A percentile compares a stretch with the other conserved stretches of the same genome.
Evolutionary conservation across 2,797 vertebrate species (phyloP).

Genomic region (Cottoperca gobio): DNA sequence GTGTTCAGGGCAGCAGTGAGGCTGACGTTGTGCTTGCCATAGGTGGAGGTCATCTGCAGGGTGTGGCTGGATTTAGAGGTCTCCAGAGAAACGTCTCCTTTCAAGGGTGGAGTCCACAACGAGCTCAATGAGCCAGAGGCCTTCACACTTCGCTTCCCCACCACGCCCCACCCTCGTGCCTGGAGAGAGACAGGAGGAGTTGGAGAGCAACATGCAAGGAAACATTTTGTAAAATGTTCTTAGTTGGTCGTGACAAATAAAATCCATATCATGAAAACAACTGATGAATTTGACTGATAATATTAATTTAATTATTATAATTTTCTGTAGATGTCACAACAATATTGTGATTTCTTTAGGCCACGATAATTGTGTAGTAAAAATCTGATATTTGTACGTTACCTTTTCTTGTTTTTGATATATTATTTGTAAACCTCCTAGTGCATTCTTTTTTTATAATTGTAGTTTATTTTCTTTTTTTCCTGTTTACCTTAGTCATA

Average conservation of each 20-base stretch:
- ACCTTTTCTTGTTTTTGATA: too few species aligned
- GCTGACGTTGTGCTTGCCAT: slow-evolving; percentile 83
- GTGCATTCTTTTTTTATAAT: too few species aligned
- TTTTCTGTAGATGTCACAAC: too few species aligned
- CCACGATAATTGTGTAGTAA: too few species aligned
- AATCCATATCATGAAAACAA: neutral
- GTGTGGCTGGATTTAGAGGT: slow-evolving; percentile 77
- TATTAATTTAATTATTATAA: too few species aligned
- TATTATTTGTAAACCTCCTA: too few species aligned
- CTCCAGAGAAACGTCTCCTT: slow-evolving; percentile 84
- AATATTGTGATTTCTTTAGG: too few species aligned
- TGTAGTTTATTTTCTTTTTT: too few species aligned
- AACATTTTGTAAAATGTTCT: neutral
- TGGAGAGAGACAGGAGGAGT: slow-evolving; percentile 29
- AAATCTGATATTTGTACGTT: too few species aligned
- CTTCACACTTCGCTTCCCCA: slow-evolving; percentile 77
- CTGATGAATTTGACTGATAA: too few species aligned
- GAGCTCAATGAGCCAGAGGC: slow-evolving; percentile 82
- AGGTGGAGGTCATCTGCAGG: slow-evolving; percentile 83
- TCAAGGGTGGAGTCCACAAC: slow-evolving; percentile 84
- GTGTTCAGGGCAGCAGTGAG: slow-evolving; percentile 80
- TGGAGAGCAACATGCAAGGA: neutral
- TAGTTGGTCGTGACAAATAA: neutral
- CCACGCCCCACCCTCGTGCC: slow-evolving; percentile 72
- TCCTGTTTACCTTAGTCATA: too few species aligned